Base-by-base conservation (phyloP, 2,113 vertebrate genomes). In the Boleophthalmus pectinirostris region DNA sequence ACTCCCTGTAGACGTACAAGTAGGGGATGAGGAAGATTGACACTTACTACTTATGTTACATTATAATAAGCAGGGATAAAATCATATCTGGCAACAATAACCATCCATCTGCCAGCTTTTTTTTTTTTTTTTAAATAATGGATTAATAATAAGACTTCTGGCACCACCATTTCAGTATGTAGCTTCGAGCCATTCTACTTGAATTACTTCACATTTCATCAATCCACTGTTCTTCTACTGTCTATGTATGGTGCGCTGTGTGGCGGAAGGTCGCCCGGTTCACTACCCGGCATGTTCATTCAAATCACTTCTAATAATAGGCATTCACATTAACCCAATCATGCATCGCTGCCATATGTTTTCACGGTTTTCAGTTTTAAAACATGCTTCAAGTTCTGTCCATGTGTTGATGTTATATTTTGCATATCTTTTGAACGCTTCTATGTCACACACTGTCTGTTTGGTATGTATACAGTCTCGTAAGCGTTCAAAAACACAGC, bases 381-480 rank as follows among this genome's bases (percentile, higher is more conserved):
- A 14, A 79, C 58, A 70, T 76, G 2, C n/a, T 13, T 46, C 29
- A 29, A 29, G 29, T 29, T 29, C 61, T 73, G 13, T 54, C 33
- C 14, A 38, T 81, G 43, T 45, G 16, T 77, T 72, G 46, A 60
- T 74, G 58, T 63, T 82, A n/a, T 68, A 9, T 72, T 74, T n/a
- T 68, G 16, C 51, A 15, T 68, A 49, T 78, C 9, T 58, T 35
- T n/a, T 35, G 73, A 45, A 74, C 60, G 56, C 54, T 73, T 81
- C 72, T 15, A 69, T 79, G 75, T 78, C 76, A 83, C 83, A 83
- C 79, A 63, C 87, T 88, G 89, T 77, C 88, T 35, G 38, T 76
- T 83, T 47, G 77, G 74, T n/a, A 21, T 66, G 38, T 8, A 58
- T n/a, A 51, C 71, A 66, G 51, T 57, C 77, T 24, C 53, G 43